These are phyloP conservation scores for Brachypteracias leptosomus DNA, from an alignment of 2,113 vertebrate species.

Conservation along the genomic window DNA sequence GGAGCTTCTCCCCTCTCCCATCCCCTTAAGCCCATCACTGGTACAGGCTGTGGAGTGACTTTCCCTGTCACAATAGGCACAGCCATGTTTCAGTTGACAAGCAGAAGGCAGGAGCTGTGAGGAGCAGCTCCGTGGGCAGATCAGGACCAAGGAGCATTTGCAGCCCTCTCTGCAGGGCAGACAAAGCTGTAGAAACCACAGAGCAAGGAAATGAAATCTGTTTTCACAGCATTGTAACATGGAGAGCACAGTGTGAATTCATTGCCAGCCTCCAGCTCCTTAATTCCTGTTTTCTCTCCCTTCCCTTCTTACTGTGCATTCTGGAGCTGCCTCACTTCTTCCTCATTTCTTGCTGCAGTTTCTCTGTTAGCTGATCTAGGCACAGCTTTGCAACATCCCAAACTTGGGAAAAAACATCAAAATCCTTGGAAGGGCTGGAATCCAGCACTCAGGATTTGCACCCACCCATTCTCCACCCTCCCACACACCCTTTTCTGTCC, in stretches of 20 bases:
- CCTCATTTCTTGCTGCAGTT: neutral
- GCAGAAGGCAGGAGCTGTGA: neutral
- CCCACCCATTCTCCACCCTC: neutral
- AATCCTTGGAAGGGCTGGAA: neutral
- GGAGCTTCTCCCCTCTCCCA: neutral
- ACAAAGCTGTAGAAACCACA: neutral
- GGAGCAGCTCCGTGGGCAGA: neutral
- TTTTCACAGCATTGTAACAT: neutral
- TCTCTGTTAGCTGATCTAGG: neutral
- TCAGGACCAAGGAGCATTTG: neutral
- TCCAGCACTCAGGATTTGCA: neutral
- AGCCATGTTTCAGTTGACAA: neutral
- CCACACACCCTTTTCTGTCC: neutral
- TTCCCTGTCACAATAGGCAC: neutral
- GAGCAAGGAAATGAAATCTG: neutral
- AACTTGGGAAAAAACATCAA: neutral
- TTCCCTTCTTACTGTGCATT: neutral
- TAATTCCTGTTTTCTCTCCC: neutral
- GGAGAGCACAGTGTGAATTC: neutral
- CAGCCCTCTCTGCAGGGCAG: neutral
- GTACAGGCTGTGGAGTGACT: neutral
- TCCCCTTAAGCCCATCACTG: neutral
- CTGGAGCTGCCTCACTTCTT: neutral
- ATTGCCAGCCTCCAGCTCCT: neutral
- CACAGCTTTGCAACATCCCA: too few relatives aligned